These are phyloP conservation scores for Schizothorax lantsangensis DNA, from an alignment of 2,797 vertebrate species.

Conservation along the genomic window DNA sequence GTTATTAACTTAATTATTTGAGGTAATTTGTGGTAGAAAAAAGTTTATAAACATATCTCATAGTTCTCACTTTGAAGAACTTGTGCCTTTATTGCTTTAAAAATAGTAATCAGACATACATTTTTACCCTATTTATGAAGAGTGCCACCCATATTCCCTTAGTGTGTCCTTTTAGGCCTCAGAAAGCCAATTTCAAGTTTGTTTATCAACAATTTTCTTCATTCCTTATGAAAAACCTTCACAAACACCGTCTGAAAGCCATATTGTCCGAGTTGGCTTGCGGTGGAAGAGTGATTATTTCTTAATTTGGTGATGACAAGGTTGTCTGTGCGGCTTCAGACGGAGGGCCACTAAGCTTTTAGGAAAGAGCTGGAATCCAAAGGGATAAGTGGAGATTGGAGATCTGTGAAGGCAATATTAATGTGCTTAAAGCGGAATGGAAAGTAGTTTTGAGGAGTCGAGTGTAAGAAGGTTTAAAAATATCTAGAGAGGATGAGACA, in stretches of 20 bases:
- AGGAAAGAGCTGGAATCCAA: conserved; percentile 50
- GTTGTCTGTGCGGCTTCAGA: conserved; percentile 54
- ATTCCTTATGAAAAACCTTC: not conserved
- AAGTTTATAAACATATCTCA: not conserved
- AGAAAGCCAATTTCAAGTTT: conserved; percentile 16
- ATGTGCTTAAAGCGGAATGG: conserved; percentile 59
- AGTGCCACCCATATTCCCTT: not conserved
- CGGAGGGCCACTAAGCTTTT: conserved; percentile 55
- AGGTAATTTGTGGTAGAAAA: not conserved
- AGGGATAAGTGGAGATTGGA: conserved; percentile 61
- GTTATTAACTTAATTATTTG: not conserved
- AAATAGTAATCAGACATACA: not conserved
- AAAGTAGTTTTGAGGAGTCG: conserved; percentile 54
- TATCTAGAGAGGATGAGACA: conserved; percentile 59
- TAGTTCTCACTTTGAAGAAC: not conserved
- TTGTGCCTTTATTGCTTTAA: not conserved
- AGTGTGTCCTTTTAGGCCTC: conserved; percentile 7
- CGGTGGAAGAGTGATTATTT: conserved; percentile 50
- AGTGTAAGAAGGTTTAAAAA: conserved; percentile 59
- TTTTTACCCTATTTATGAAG: not conserved
- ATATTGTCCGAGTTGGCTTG: conserved; percentile 20
- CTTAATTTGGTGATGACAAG: conserved; percentile 56
- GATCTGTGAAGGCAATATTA: conserved; percentile 63
- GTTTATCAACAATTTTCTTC: conserved; percentile 41
- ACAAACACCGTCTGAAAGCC: conserved; percentile 11